Percentiles rank a stretch among this genome's conserved stretches.
phyloP scores from a whole-genome alignment of 2,888 invertebrate genomes.

The Drosophila anceps region DNA sequence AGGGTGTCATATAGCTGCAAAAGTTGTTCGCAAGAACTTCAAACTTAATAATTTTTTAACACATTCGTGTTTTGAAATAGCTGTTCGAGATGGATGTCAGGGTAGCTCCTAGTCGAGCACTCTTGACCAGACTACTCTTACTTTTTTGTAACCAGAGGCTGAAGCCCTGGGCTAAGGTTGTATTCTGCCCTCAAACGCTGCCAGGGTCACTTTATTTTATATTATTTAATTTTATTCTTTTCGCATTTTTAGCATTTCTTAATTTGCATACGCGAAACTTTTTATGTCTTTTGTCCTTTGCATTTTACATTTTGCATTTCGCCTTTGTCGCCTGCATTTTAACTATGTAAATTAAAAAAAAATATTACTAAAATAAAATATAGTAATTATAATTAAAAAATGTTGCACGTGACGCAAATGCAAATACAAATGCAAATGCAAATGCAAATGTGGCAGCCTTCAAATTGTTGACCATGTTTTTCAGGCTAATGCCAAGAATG shows the following conservation, averaged over 20 bases:
- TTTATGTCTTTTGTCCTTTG: conserved; percentile 46
- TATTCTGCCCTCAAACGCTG: conserved; percentile 65
- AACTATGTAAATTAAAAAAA: conserved; percentile 49
- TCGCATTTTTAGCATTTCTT: conserved; percentile 49
- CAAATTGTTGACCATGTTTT: conserved; percentile 31
- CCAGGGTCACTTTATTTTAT: conserved; percentile 64
- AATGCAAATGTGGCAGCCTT: conserved; percentile 11
- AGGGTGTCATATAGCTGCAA: not conserved
- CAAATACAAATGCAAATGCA: conserved; percentile 26
- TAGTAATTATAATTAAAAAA: conserved; percentile 63
- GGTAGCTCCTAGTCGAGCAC: not conserved
- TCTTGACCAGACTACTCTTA: not conserved
- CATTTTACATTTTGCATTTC: conserved; percentile 47
- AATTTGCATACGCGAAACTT: conserved; percentile 72
- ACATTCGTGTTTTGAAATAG: no score
- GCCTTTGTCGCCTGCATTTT: conserved; percentile 46
- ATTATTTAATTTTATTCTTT: conserved; percentile 28
- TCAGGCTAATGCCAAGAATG: conserved; percentile 46
- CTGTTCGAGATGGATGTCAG: no score
- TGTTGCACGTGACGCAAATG: conserved; percentile 62
- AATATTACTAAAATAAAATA: conserved; percentile 47
- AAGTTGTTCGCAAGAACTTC: not conserved
- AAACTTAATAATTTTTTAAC: no score
- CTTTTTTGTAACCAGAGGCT: conserved; percentile 29
- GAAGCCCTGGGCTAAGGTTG: conserved; percentile 61